Conservation (phyloP, 2,888 invertebrate genomes). For the Chrysolina americana region DNA sequence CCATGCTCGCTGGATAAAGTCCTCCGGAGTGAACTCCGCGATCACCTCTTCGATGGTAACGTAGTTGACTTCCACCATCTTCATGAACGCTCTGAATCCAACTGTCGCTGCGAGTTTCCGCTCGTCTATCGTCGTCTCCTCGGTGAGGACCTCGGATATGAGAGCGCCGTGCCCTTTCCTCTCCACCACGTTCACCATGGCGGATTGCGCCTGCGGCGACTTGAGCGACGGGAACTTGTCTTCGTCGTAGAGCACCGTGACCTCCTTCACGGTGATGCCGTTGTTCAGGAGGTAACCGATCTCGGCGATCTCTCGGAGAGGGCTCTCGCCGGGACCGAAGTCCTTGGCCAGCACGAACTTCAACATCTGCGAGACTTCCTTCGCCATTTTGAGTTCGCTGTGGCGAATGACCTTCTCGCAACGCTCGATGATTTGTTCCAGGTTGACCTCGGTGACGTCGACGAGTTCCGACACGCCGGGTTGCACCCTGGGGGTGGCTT, state of each 20-base stretch:
- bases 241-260: constrained; percentile 84
- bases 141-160: constrained; percentile 85
- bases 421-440: constrained; percentile 73
- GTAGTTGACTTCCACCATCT: constrained; percentile 86
- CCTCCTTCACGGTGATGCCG: constrained; percentile 83
- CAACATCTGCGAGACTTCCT: constrained; percentile 83
- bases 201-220: constrained; percentile 87
- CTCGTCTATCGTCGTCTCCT: constrained; percentile 85
- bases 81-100: constrained; percentile 88
- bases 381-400: constrained; percentile 76
- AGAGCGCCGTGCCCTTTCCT: constrained; percentile 86
- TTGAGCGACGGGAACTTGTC: constrained; percentile 85
- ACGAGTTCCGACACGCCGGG: constrained; percentile 66
- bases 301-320: constrained; percentile 85
- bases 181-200: constrained; percentile 87
- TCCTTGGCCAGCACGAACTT: constrained; percentile 83
- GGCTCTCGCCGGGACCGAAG: constrained; percentile 85
- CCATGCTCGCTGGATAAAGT: constrained; percentile 87
- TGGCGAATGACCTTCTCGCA: constrained; percentile 73
- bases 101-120: constrained; percentile 83
- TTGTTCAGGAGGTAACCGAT: constrained; percentile 84
- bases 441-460: constrained; percentile 70
- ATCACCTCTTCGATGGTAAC: constrained; percentile 89
- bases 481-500: constrained; percentile 61
- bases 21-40: constrained; percentile 85